Evolutionary conservation across 2,797 vertebrate genomes (phyloP).

Genomic region (Chaetophractus vellerosus): DNA sequence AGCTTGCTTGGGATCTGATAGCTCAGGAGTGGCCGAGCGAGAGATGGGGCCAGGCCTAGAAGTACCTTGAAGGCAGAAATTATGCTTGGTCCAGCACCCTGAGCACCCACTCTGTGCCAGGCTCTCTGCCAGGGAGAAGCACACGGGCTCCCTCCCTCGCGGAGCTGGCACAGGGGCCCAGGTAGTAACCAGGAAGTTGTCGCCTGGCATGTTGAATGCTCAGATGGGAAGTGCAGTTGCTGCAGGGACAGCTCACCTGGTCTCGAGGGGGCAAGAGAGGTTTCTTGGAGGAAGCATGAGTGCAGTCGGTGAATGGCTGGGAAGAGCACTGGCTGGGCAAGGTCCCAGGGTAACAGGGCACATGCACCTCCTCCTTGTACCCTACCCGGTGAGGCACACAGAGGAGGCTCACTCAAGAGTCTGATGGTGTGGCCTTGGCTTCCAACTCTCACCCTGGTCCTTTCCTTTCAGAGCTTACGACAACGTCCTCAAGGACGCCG

Average conservation of each 20-base stretch:
- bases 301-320: rapidly evolving
- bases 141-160: rapidly evolving
- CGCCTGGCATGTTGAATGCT: neutral
- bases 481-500: slow-evolving; percentile 94
- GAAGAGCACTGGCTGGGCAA: neutral
- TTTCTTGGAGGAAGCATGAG: neutral
- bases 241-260: neutral
- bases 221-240: no score
- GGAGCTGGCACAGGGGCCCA: rapidly evolving
- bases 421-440: neutral
- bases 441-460: slow-evolving; percentile 60
- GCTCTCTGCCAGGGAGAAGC: neutral
- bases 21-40: neutral
- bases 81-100: neutral
- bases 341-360: rapidly evolving
- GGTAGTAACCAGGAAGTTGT: neutral
- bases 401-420: neutral
- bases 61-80: neutral
- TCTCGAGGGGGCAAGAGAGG: neutral
- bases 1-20: neutral
- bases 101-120: neutral
- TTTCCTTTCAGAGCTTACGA: slow-evolving; percentile 92
- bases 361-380: rapidly evolving
- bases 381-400: neutral
- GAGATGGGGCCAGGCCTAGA: neutral